These are phyloP conservation scores for Drosophila mayaguana DNA, from an alignment of 2,888 invertebrate genomes.

Conservation along the genomic window DNA sequence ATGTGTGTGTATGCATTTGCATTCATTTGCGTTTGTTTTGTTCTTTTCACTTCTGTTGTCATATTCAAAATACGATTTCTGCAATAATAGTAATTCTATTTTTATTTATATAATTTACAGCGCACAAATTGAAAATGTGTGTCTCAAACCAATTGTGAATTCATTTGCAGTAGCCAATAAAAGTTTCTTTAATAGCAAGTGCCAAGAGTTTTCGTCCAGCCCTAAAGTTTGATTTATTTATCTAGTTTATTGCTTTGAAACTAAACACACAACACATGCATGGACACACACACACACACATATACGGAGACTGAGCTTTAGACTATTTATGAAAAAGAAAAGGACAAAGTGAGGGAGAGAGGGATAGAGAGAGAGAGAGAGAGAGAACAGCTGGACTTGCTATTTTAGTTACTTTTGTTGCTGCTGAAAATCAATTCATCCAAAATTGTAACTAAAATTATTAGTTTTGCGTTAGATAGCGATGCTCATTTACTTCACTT, in stretches of 20 bases:
- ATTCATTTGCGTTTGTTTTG: conserved; percentile 31
- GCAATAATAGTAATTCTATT: conserved; percentile 67
- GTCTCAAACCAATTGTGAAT: conserved; percentile 76
- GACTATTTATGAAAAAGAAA: conserved; percentile 14
- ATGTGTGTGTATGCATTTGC: conserved; percentile 5
- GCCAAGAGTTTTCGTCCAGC: conserved; percentile 53
- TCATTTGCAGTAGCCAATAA: conserved; percentile 81
- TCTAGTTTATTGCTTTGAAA: background rate
- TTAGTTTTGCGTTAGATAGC: conserved; percentile 84
- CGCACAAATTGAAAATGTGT: conserved; percentile 76
- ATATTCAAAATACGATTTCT: conserved; percentile 35
- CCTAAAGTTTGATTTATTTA: background rate
- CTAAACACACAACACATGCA: background rate
- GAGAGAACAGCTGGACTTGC: conserved; percentile 52
- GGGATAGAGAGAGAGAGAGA: background rate
- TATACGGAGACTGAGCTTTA: conserved; percentile 9
- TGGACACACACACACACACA: background rate
- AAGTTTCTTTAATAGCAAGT: conserved; percentile 71
- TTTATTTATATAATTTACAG: conserved; percentile 80
- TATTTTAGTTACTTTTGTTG: conserved; percentile 62
- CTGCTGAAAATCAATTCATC: conserved; percentile 77
- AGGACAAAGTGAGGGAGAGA: background rate
- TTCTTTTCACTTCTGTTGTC: conserved; percentile 7
- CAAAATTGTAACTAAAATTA: conserved; percentile 81
- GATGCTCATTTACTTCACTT: conserved; percentile 85